Base-by-base conservation (phyloP, 2,797 vertebrate genomes). In the Momotus momota region DNA sequence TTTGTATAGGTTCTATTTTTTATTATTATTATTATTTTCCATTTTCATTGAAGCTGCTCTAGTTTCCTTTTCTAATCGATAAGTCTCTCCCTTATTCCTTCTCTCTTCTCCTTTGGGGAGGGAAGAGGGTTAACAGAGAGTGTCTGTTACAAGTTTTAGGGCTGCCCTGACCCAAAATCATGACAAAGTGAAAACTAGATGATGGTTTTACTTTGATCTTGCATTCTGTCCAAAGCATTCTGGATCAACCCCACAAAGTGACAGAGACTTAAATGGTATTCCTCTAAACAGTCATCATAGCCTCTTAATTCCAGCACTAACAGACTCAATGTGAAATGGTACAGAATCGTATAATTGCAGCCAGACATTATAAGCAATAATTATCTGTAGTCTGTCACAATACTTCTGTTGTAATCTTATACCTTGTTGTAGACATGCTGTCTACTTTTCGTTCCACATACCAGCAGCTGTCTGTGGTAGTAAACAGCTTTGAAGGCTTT, bases 331-430 rank as follows among this genome's bases (percentile, higher is more conserved):
- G 51, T 58, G 49, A 92, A 96, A 92, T 43, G 12, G 49, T 51
- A 66, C 27, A 91, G 70, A 83, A 81, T 91, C 1, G 2, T 48
- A 23, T 95, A 79, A 94, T 67, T 90, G 49, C 70, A 92, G 74
- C 23, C 91, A 92, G 69, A 78, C 79, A 65, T 84, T 73, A 71
- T 57, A 75, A 90, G 80, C 35, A 62, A 69, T 91, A 91, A 93
- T 83, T 96, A 79, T 90, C 40, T 67, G 55, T 55, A 91, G 72
- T 43, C 88, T 87, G 69, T 93, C 57, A 81, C 54, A 84, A 79
- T 94, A 86, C 29, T 64, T 57, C 52, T 91, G 71, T 83, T 86
- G 69, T 87, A 96, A 94, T 86, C 90, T 74, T 92, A 58, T 92
- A 79, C 70, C 78, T 92, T 64, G 54, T 61, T 72, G 48, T 57